Evolutionary conservation across 2,797 vertebrate genomes (phyloP).

Genomic region (Sebastes taczanowskii): DNA sequence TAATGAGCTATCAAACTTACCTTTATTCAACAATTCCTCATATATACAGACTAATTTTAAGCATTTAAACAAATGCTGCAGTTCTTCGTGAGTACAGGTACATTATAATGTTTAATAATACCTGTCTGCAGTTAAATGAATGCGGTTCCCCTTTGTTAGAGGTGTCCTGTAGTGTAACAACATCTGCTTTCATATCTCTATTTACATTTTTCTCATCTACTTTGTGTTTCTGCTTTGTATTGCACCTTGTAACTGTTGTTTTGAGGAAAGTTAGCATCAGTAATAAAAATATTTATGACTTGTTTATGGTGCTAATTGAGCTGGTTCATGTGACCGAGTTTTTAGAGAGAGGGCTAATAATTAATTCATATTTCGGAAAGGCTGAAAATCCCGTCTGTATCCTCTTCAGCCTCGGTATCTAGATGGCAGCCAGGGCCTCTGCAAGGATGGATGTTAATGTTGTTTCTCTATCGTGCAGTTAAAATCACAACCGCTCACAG

Average conservation of each 20-base stretch:
- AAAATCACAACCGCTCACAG: background rate
- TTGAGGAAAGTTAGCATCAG: background rate
- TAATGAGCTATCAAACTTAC: background rate
- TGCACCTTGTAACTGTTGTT: background rate
- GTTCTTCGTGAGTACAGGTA: background rate
- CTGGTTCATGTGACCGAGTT: background rate
- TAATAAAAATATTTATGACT: background rate
- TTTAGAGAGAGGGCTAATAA: background rate
- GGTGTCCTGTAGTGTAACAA: background rate
- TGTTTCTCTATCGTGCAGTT: background rate
- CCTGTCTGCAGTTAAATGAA: background rate
- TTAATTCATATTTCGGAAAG: background rate
- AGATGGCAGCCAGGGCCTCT: background rate
- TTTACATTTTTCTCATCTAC: background rate
- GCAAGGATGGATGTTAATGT: background rate
- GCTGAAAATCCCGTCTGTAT: background rate
- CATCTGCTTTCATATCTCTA: background rate
- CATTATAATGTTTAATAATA: background rate
- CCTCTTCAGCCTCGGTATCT: background rate
- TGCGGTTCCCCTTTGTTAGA: background rate
- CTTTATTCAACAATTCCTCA: background rate
- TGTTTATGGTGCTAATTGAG: background rate
- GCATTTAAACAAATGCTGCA: background rate
- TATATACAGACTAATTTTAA: background rate
- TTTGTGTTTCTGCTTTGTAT: background rate